These are phyloP conservation scores for Cebidichthys violaceus DNA, from an alignment of 2,113 vertebrate genomes.

Conservation along the genomic window DNA sequence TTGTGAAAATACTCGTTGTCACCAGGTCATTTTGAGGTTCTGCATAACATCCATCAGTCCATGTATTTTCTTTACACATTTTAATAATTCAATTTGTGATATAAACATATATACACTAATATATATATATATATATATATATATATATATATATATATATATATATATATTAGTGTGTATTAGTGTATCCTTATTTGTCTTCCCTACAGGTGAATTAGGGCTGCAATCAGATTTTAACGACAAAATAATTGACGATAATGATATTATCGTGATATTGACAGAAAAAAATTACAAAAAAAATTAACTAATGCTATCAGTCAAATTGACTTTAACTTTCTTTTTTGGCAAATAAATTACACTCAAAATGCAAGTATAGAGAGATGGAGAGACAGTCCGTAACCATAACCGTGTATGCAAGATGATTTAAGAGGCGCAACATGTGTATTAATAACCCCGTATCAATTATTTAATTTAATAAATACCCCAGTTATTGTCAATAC, in stretches of 20 bases:
- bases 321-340: neutral
- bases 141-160: neutral
- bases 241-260: neutral
- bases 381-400: neutral
- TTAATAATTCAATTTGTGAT: neutral
- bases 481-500: neutral
- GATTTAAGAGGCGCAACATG: neutral
- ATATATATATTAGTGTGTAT: no score
- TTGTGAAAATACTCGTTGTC: slow-evolving; percentile 19
- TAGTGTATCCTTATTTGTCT: neutral
- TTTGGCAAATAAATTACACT: neutral
- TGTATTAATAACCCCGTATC: neutral
- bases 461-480: neutral
- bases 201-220: neutral
- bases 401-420: neutral
- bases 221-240: neutral
- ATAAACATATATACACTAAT: neutral
- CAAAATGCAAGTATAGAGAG: neutral
- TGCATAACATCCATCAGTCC: neutral
- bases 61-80: slow-evolving; percentile 13
- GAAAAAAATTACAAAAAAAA: neutral
- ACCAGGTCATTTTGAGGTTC: neutral
- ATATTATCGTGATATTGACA: neutral
- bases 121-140: neutral
- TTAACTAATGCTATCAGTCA: neutral